These are phyloP conservation scores for Malurus cyaneus DNA, from an alignment of 2,113 vertebrate species.

Conservation along the genomic window DNA sequence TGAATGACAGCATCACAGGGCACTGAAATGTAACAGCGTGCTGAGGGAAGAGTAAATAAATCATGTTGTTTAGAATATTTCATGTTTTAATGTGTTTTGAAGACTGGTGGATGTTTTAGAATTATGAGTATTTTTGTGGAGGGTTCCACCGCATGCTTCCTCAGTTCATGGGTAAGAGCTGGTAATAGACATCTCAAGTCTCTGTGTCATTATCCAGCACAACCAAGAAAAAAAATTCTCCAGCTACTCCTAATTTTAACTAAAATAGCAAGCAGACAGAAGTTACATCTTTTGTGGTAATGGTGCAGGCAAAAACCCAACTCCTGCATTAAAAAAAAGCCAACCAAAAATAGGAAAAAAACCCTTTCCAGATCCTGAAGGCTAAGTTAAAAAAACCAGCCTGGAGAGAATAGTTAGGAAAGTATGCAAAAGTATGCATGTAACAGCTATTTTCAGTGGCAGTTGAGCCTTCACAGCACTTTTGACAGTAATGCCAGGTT, in stretches of 20 bases:
- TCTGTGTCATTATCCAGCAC: neutral
- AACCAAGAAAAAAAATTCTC: neutral
- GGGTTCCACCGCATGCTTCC: neutral
- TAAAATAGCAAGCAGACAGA: neutral
- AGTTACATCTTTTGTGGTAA: neutral
- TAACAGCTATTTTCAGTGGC: neutral
- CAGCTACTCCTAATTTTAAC: neutral
- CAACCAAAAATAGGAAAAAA: neutral
- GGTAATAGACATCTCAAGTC: neutral
- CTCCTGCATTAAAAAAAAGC: neutral
- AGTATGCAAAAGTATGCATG: neutral
- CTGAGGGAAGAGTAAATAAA: neutral
- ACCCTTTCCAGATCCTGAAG: neutral
- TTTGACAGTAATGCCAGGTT: neutral
- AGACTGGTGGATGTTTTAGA: neutral
- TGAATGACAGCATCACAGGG: neutral
- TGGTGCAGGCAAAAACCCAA: neutral
- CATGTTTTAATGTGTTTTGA: neutral
- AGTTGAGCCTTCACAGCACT: neutral
- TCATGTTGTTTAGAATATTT: neutral
- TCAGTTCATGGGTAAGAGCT: neutral
- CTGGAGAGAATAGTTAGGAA: neutral
- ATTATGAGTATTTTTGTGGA: neutral
- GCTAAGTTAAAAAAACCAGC: neutral
- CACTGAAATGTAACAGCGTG: neutral